Base-by-base conservation (phyloP, 2,888 invertebrate genomes). In the Molorchus minor region DNA sequence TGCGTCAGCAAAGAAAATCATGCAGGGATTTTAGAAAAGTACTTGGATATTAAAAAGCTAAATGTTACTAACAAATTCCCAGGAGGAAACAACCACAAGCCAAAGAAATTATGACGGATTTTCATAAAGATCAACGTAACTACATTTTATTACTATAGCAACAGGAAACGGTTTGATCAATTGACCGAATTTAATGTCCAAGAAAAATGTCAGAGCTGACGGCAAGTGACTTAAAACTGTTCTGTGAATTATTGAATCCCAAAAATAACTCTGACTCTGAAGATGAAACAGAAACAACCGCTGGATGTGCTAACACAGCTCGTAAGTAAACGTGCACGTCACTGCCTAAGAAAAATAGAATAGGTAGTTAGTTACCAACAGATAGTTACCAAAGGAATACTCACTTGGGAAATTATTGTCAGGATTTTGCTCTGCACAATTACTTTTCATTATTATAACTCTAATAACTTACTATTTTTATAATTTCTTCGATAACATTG, bases 201-300 rank as follows among this genome's bases (percentile, higher is more conserved):
- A 49, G 21, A 47, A 63, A 71, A 61, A 75, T 75, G 73, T 64
- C 71, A 16, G 72, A 71, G 19, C 68, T 75, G 12, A 7, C 62
- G 60, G 59, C 51, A 78, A 80, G 51, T 33, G 33, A 73, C 80
- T 51, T 61, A 76, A 67, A 74, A 77, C 68, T 68, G 80, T 45
- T 81, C 45, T 75, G 75, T 1, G 75, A 79, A 62, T 67, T 81
- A 53, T 72, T 81, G 16, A 76, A 76, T 46, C 67, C 71, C 8
- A 69, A 71, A 49, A 66, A 74, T 29, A 65, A 76, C 20, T 73
- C 75, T 12, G 75, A 77, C 43, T 73, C 75, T 53, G 77, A 79
- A 53, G 77, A 78, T 63, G 68, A 77, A 25, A 69, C 68, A 25
- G 62, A 67, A 30, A 66, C 64, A 43, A 64, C 65, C n/a, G 60